phyloP scores from a whole-genome alignment of 92 coral and sea anemone genomes.

The Porites lobata region DNA sequence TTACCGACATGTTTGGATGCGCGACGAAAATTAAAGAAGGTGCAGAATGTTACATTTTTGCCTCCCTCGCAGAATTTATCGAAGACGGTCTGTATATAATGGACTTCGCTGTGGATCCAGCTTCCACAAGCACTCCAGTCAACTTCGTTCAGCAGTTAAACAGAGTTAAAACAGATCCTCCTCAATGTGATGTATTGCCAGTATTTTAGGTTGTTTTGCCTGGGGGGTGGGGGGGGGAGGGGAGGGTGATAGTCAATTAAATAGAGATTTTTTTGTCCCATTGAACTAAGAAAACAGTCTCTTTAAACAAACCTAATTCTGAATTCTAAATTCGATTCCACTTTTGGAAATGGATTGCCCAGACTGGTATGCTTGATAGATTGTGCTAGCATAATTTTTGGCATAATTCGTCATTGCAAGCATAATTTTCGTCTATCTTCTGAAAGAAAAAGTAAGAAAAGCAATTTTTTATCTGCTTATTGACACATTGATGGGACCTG shows the following conservation, averaged over 20 bases:
- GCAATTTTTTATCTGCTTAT: too few species aligned
- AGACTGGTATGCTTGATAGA: too few species aligned
- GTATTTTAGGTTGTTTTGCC: not conserved
- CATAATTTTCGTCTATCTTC: too few species aligned
- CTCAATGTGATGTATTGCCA: constrained; percentile 25
- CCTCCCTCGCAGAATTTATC: not conserved
- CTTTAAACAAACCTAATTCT: too few species aligned
- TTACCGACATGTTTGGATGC: constrained; percentile 63
- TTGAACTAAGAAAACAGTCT: not conserved
- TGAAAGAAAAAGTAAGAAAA: too few species aligned
- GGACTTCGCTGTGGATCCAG: constrained; percentile 41
- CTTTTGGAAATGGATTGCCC: too few species aligned
- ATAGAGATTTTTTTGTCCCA: too few species aligned
- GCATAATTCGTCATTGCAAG: too few species aligned
- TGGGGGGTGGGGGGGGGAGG: not conserved
- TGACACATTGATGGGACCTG: too few species aligned
- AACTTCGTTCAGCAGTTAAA: constrained; percentile 34
- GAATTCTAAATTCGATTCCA: too few species aligned
- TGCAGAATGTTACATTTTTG: constrained; percentile 37
- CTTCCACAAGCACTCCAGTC: constrained; percentile 1
- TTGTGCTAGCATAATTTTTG: too few species aligned
- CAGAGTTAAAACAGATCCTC: constrained; percentile 16
- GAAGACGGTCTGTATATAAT: constrained; percentile 14
- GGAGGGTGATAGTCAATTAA: too few species aligned
- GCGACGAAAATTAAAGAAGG: constrained; percentile 28